A percentile compares a stretch with the other conserved stretches of the same genome.
These are phyloP conservation scores for Ochropleura leucogaster DNA, from an alignment of 2,888 invertebrate genomes.

Conservation along the genomic window DNA sequence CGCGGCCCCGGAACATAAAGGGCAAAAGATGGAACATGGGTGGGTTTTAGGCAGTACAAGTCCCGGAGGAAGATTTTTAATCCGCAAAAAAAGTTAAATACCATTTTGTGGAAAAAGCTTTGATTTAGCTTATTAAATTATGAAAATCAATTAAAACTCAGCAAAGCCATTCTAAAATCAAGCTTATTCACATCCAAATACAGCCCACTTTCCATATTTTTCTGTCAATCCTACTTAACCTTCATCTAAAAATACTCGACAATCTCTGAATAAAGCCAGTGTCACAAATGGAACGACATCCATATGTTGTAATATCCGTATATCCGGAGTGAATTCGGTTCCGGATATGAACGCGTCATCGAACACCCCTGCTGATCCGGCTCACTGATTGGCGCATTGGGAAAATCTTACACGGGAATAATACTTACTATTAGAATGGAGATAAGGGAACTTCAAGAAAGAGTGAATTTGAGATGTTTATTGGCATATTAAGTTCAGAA, in stretches of 20 bases:
- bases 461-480: not conserved
- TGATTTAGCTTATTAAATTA: not conserved
- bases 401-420: slow-evolving; percentile 6
- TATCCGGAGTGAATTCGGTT: slow-evolving; percentile 15
- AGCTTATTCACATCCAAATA: not conserved
- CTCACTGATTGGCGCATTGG: slow-evolving; percentile 36
- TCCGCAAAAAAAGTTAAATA: not conserved
- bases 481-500: not conserved
- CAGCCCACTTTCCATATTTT: not conserved
- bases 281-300: slow-evolving; percentile 17
- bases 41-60: too few species aligned
- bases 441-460: not conserved
- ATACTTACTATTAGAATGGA: slow-evolving; percentile 1
- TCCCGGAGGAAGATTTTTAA: too few species aligned
- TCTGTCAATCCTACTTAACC: not conserved
- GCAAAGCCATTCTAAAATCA: not conserved
- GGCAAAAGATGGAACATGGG: too few species aligned
- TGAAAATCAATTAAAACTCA: not conserved
- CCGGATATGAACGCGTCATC: slow-evolving; percentile 56
- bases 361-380: slow-evolving; percentile 29
- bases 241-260: not conserved
- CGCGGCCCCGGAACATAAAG: too few species aligned
- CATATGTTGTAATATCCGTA: slow-evolving; percentile 38
- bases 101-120: not conserved
- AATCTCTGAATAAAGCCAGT: slow-evolving; percentile 22